These are phyloP conservation scores for Scaeva pyrastri DNA, from an alignment of 2,888 invertebrate species.

Conservation along the genomic window DNA sequence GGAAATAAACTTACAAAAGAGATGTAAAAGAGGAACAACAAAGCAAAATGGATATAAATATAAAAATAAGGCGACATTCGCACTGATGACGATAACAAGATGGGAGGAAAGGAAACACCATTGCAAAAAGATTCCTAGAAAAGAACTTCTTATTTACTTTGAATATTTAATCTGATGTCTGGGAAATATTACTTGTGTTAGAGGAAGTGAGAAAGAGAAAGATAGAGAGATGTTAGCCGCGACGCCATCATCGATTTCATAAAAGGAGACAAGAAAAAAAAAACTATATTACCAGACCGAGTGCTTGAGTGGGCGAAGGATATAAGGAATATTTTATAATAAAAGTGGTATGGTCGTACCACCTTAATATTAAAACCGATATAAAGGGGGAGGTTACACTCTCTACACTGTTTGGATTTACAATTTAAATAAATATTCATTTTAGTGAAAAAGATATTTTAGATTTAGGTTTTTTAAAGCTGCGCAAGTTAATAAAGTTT, in stretches of 20 bases:
- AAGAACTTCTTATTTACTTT: slow-evolving; percentile 9
- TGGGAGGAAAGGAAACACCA: not conserved
- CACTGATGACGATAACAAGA: not conserved
- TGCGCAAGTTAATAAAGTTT: no score
- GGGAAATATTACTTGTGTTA: no score
- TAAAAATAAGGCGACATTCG: slow-evolving; percentile 15
- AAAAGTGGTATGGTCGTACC: no score
- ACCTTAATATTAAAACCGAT: no score
- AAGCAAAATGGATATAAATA: not conserved
- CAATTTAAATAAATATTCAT: no score
- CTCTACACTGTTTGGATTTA: no score
- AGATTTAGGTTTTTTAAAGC: no score
- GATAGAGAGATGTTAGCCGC: not conserved
- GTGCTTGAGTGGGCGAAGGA: slow-evolving; percentile 2
- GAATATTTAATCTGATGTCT: slow-evolving; percentile 11
- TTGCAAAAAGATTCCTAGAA: not conserved
- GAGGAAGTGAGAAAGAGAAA: no score
- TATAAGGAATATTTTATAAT: not conserved
- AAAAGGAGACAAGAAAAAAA: not conserved
- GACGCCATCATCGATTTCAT: not conserved
- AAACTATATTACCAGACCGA: not conserved
- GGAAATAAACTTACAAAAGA: slow-evolving; percentile 12
- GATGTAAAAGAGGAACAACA: no score
- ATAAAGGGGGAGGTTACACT: no score
- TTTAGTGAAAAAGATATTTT: no score